Base-by-base conservation (phyloP, 30 jellyfish, hydroid and myxozoan genomes). In the Pseudorhiza aurosa region DNA sequence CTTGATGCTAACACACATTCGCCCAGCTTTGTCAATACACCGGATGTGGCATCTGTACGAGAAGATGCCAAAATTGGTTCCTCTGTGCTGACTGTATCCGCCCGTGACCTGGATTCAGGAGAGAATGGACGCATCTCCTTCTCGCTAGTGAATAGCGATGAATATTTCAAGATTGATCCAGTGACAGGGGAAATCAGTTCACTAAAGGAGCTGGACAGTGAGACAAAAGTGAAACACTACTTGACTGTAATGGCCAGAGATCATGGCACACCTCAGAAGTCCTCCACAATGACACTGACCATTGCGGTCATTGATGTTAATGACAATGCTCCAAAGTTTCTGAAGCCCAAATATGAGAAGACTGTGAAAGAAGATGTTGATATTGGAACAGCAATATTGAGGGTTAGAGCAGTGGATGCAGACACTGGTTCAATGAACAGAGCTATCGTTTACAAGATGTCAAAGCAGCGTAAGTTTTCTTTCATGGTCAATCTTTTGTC, bases 271-370 rank as follows among this genome's bases (percentile, higher is more conserved):
- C 99, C 99, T 10, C n/a, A 65, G 17, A 90, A 65, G 58, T 46
- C 91, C 2, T 71, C 99, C 40, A 14, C 40, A 22, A 68, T 71
- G 28, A 65, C 58, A 18, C 89, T 85, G 37, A 74, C 82, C 1
- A 82, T 94, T 56, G 68, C 74, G 12, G 96, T 94, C 17, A 47
- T 27, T 3, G 99, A 94, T 71, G 82, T 94, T 24, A 94, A 94
- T 77, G 99, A 94, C 51, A 94, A 94, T 77, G 79, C 67, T 7
- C 99, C 99, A 6, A 63, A 75, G 19, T 85, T 94, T 49, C 63
- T 49, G 40, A 69, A 44, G 29, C 56, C 47, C 31, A 43, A 12
- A 0, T 84, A 88, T 40, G 56, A 56, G 0, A 46, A 45, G 58
- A 72, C 47, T 7, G 87, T 87, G 1, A 58, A 46, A 47, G 99